Percentiles rank a stretch among this genome's conserved stretches.
These are phyloP conservation scores for Venustaconcha ellipsiformis DNA, from an alignment of 1,140 invertebrate species.

Conservation along the genomic window DNA sequence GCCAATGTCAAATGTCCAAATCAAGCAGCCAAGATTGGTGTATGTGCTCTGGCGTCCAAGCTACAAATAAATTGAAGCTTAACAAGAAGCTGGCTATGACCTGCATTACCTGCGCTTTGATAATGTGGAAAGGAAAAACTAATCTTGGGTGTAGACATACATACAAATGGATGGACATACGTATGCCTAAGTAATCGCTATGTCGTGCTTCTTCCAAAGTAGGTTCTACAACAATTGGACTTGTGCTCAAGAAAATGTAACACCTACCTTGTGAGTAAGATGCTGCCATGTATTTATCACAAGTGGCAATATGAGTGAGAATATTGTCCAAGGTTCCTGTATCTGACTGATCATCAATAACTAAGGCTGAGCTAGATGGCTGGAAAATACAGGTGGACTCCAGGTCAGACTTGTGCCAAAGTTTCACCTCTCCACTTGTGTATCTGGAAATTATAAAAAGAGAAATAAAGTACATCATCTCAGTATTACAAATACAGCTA, in stretches of 20 bases:
- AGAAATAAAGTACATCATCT: neutral
- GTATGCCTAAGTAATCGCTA: no score
- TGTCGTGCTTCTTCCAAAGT: no score
- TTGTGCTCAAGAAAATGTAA: neutral
- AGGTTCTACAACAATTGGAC: no score
- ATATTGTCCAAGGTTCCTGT: slow-evolving; percentile 35
- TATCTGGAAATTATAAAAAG: slow-evolving; percentile 40
- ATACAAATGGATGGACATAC: neutral
- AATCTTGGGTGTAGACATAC: neutral
- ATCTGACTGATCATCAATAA: slow-evolving; percentile 48
- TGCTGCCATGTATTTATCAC: slow-evolving; percentile 38
- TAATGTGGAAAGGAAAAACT: no score
- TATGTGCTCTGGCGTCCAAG: no score
- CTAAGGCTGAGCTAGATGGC: slow-evolving; percentile 57
- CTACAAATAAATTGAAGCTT: no score
- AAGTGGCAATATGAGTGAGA: slow-evolving; percentile 13
- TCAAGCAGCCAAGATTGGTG: no score
- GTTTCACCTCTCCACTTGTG: slow-evolving; percentile 58
- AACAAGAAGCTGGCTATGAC: no score
- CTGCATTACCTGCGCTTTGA: no score
- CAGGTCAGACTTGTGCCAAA: slow-evolving; percentile 49
- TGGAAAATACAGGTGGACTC: slow-evolving; percentile 51
- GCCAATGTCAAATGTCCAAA: no score
- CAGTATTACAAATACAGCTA: no score
- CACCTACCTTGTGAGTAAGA: slow-evolving; percentile 55